These are phyloP conservation scores for Ctenopoma multispine DNA, from an alignment of 2,797 vertebrate species.

Conservation along the genomic window DNA sequence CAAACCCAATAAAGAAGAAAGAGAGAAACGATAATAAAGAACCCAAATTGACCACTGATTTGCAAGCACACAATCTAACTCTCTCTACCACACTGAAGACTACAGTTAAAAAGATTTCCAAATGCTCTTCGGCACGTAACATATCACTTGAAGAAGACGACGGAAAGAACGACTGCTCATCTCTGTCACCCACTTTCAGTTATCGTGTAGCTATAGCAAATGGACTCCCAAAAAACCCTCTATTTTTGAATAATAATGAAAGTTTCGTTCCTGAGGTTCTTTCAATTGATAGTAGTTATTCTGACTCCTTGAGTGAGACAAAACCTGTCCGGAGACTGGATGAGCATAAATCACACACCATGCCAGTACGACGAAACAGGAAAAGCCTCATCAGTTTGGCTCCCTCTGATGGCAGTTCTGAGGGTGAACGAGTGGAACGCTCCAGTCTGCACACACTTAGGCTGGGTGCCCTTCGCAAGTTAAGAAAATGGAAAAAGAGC, in stretches of 20 bases:
- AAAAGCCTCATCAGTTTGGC: slow-evolving; percentile 97
- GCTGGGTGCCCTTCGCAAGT: slow-evolving; percentile 93
- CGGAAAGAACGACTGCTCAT: slow-evolving; percentile 90
- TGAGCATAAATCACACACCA: slow-evolving; percentile 88
- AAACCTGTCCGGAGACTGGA: slow-evolving; percentile 86
- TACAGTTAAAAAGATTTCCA: slow-evolving; percentile 94
- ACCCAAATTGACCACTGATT: slow-evolving; percentile 86
- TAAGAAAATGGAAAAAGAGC: slow-evolving; percentile 99
- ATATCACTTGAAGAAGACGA: slow-evolving; percentile 91
- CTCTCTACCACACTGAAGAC: slow-evolving; percentile 94
- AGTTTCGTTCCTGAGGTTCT: slow-evolving; percentile 88
- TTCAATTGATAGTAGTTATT: slow-evolving; percentile 91
- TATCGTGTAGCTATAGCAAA: slow-evolving; percentile 98
- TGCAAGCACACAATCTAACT: slow-evolving; percentile 88
- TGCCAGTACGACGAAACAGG: slow-evolving; percentile 96
- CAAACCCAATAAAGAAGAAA: slow-evolving; percentile 94
- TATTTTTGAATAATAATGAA: slow-evolving; percentile 88
- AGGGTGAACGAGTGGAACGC: slow-evolving; percentile 92
- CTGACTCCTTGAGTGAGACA: slow-evolving; percentile 91
- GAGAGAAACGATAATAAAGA: slow-evolving; percentile 91
- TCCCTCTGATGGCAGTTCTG: slow-evolving; percentile 96
- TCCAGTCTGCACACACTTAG: slow-evolving; percentile 91
- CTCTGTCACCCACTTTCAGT: slow-evolving; percentile 96
- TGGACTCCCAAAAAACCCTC: slow-evolving; percentile 89
- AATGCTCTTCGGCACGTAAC: slow-evolving; percentile 93